A percentile compares a stretch with the other conserved stretches of the same genome.
Conservation (phyloP, 2,113 vertebrate genomes). For the Catharus fuscescens region DNA sequence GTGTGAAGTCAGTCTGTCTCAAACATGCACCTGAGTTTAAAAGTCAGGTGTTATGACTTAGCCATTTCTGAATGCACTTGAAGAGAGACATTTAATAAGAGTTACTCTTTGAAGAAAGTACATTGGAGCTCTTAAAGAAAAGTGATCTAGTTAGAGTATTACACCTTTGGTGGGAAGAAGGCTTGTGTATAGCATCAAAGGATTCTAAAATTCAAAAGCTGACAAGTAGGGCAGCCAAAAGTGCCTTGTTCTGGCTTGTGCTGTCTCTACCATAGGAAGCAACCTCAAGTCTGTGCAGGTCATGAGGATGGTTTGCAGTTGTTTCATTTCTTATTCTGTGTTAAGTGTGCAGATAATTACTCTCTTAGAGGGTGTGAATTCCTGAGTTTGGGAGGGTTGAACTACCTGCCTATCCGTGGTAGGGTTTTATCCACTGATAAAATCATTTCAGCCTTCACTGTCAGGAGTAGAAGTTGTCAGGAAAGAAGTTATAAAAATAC, state of each 20-base stretch:
- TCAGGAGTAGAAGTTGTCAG: not conserved
- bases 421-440: not conserved
- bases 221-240: not conserved
- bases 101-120: not conserved
- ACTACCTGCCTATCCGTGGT: not conserved
- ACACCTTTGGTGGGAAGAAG: not conserved
- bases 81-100: not conserved
- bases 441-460: not conserved
- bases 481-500: not conserved
- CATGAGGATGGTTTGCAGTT: not conserved
- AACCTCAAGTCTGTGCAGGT: not conserved
- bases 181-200: not conserved
- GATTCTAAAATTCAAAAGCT: not conserved
- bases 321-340: not conserved
- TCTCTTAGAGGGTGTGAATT: not conserved
- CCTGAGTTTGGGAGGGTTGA: not conserved
- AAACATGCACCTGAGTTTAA: not conserved
- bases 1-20: not conserved
- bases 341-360: not conserved
- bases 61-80: not conserved
- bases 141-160: not conserved
- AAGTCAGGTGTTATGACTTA: not conserved
- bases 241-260: not conserved
- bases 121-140: not conserved
- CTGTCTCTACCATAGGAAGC: not conserved